These are phyloP conservation scores for Nysson spinosus DNA, from an alignment of 2,888 invertebrate species.

Conservation along the genomic window DNA sequence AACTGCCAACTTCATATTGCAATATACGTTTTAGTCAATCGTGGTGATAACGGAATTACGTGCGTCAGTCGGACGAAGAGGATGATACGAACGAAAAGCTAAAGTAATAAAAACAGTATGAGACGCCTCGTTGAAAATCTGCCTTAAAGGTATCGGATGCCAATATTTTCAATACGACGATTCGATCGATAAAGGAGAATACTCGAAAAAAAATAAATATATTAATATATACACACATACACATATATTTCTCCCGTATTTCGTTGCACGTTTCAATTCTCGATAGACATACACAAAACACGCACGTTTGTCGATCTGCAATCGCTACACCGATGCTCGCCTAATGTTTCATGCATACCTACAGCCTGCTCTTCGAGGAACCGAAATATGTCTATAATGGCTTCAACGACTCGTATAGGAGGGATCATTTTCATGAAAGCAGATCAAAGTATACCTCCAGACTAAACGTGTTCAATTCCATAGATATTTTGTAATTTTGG, in stretches of 20 bases:
- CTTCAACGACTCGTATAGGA: slow-evolving; percentile 7
- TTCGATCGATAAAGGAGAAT: slow-evolving; percentile 40
- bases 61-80: neutral
- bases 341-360: slow-evolving; percentile 19
- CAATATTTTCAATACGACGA: slow-evolving; percentile 27
- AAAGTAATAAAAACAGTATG: no score
- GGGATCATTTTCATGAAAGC: slow-evolving; percentile 5
- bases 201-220: slow-evolving; percentile 28
- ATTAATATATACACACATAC: neutral
- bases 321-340: slow-evolving; percentile 10
- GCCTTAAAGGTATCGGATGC: slow-evolving; percentile 20
- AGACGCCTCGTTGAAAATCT: slow-evolving; percentile 16
- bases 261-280: slow-evolving; percentile 31
- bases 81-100: slow-evolving; percentile 1
- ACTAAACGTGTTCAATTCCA: slow-evolving; percentile 25
- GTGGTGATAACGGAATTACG: slow-evolving; percentile 40
- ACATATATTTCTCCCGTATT: slow-evolving; percentile 32
- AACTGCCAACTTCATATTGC: slow-evolving; percentile 75
- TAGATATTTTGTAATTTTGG: slow-evolving; percentile 26
- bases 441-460: slow-evolving; percentile 5
- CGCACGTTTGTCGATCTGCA: slow-evolving; percentile 9
- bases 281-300: slow-evolving; percentile 8
- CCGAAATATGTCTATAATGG: neutral
- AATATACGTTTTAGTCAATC: slow-evolving; percentile 72
- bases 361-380: slow-evolving; percentile 19